Base-by-base conservation (phyloP, 2,113 vertebrate species). In the Campylorhamphus procurvoides region DNA sequence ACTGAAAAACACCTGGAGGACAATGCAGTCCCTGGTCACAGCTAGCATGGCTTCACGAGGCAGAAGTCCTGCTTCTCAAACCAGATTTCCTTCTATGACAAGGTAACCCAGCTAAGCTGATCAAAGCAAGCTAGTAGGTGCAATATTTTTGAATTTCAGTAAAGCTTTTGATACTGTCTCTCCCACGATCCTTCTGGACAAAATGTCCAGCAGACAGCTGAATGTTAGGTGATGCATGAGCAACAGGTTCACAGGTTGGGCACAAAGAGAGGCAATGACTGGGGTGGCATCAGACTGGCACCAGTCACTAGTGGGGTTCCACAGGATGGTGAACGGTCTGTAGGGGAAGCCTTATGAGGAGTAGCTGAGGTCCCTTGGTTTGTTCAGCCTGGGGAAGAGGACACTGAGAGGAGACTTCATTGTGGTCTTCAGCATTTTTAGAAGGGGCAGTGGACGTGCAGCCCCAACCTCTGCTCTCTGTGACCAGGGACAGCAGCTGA, bases 221-320 rank as follows among this genome's bases (percentile, higher is more conserved):
- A 35, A 9, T 17, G 16, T 4, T 19, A 5, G 7, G 29, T 10
- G 31, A 5, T 35, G 62, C 42, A 25, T 10, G 35, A 40, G 50
- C 23, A 12, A 1, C 28, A 28, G 50, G 29, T 24, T 29, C 42
- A 7, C 1, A 19, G 22, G 4, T 22, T 3, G 4, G 12, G 42
- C 6, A 23, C 24, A 10, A 2, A 7, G 50, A 9, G 42, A 16
- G 4, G 3, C 50, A 23, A 71, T 10, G 42, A 1, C 18, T 13
- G 50, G 29, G 14, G 24, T 58, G 60, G 5, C 60, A 49, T 5
- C 52, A 39, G 52, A 25, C 42, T 75, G 42, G 49, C 50, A 28
- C 4, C 60, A 0, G 49, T 25, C 58, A 25, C 27, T 10, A 1
- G 22, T 44, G 40, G 14, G 39, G 28, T 7, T 46, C 25, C 35